phyloP scores from a whole-genome alignment of 2,797 vertebrate genomes.

The Pangasius macronema region DNA sequence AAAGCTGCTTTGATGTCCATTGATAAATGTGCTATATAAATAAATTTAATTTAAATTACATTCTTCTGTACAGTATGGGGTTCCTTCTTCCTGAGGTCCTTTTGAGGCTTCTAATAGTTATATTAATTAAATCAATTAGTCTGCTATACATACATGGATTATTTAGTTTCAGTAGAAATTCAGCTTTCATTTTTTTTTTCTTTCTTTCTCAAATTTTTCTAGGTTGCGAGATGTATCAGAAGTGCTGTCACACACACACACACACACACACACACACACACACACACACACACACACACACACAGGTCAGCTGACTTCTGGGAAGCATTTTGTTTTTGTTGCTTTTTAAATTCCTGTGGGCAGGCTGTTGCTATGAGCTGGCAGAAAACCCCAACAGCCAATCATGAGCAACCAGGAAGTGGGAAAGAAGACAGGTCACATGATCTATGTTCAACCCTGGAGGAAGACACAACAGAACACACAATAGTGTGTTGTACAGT shows the following conservation, averaged over 20 bases:
- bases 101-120: not conserved
- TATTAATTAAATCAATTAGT: not conserved
- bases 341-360: constrained; percentile 49
- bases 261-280: not conserved
- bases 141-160: not conserved
- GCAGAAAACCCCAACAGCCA: constrained; percentile 25
- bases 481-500: not conserved
- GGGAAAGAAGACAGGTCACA: not conserved
- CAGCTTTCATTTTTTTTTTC: not conserved
- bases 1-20: not conserved
- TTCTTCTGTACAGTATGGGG: not conserved
- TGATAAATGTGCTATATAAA: too few species aligned
- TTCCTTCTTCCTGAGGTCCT: not conserved
- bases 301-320: constrained; percentile 54
- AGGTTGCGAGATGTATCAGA: not conserved
- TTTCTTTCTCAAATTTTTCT: not conserved
- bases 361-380: constrained; percentile 46
- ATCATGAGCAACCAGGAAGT: constrained; percentile 42
- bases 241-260: not conserved
- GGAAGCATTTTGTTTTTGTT: constrained; percentile 50
- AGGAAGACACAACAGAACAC: not conserved
- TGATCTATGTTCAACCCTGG: not conserved
- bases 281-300: not conserved
- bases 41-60: not conserved
- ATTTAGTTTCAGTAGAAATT: not conserved